Percentiles rank a stretch among this genome's conserved stretches.
phyloP scores from a whole-genome alignment of 2,888 invertebrate species.

The Patella caerulea region DNA sequence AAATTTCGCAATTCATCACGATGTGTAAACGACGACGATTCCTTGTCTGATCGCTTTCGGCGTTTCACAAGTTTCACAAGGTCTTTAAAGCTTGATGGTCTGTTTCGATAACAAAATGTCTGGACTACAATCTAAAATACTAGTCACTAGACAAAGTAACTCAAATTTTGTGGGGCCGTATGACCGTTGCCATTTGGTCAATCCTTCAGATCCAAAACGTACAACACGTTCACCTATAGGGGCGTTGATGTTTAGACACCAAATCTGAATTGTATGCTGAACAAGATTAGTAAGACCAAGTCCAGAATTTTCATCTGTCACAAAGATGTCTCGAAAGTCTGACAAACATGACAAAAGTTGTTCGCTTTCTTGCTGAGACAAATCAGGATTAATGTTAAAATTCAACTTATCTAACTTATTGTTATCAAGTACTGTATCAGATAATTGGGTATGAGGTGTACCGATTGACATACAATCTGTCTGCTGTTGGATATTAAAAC shows the following conservation, averaged over 20 bases:
- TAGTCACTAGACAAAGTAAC: constrained; percentile 17
- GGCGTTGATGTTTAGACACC: constrained; percentile 12
- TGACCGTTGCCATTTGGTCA: background rate
- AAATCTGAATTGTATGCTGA: constrained; percentile 24
- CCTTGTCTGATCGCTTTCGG: too few relatives aligned
- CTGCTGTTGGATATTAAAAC: background rate
- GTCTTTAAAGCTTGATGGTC: constrained; percentile 21
- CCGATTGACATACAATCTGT: background rate
- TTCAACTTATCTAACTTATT: background rate
- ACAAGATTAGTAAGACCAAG: constrained; percentile 15
- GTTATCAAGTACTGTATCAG: background rate
- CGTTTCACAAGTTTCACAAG: background rate
- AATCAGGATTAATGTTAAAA: background rate
- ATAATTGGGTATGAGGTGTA: too few relatives aligned
- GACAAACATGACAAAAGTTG: too few relatives aligned
- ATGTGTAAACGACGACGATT: too few relatives aligned
- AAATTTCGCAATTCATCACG: too few relatives aligned
- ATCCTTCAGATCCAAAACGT: constrained; percentile 1
- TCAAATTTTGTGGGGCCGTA: constrained; percentile 27
- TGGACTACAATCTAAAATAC: constrained; percentile 21
- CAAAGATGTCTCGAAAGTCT: too few relatives aligned
- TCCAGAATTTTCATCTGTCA: too few relatives aligned
- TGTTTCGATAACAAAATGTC: constrained; percentile 21
- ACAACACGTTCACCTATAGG: constrained; percentile 2
- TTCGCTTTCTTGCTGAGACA: background rate